Evolutionary conservation across 2,113 vertebrate genomes (phyloP).

Genomic region (Brachypodius melanocephalos): DNA sequence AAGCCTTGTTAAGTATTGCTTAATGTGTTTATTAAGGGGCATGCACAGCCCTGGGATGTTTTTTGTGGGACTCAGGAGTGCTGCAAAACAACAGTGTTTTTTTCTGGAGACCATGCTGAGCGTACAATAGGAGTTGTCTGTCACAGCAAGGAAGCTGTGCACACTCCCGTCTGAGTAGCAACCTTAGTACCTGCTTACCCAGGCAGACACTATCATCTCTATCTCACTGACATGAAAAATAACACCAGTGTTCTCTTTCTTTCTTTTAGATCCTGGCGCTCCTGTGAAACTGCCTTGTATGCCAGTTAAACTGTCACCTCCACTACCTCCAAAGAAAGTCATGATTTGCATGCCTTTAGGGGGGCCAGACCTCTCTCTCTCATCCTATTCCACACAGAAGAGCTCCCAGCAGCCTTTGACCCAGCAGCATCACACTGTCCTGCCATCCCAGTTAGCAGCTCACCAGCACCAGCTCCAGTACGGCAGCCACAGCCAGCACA

Average conservation of each 20-base stretch:
- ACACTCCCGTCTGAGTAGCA: background rate
- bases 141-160: background rate
- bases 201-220: background rate
- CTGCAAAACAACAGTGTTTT: background rate
- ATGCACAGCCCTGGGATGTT: background rate
- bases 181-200: background rate
- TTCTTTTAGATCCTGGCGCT: slow-evolving; percentile 86
- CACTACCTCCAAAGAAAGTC: slow-evolving; percentile 98
- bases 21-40: background rate
- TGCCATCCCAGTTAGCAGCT: slow-evolving; percentile 84
- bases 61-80: background rate
- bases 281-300: slow-evolving; percentile 94
- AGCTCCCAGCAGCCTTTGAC: slow-evolving; percentile 78
- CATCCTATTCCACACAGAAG: slow-evolving; percentile 82
- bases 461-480: slow-evolving; percentile 93
- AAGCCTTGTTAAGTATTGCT: background rate
- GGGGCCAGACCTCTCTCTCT: slow-evolving; percentile 83
- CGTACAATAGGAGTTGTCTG: background rate
- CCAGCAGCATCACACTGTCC: slow-evolving; percentile 82
- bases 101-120: background rate
- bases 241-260: slow-evolving; percentile 43
- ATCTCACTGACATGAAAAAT: background rate
- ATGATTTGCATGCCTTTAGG: slow-evolving; percentile 95
- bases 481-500: slow-evolving; percentile 79
- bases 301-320: slow-evolving; percentile 94